phyloP scores from a whole-genome alignment of 2,888 invertebrate genomes.

The Dicranocentrus wangi region DNA sequence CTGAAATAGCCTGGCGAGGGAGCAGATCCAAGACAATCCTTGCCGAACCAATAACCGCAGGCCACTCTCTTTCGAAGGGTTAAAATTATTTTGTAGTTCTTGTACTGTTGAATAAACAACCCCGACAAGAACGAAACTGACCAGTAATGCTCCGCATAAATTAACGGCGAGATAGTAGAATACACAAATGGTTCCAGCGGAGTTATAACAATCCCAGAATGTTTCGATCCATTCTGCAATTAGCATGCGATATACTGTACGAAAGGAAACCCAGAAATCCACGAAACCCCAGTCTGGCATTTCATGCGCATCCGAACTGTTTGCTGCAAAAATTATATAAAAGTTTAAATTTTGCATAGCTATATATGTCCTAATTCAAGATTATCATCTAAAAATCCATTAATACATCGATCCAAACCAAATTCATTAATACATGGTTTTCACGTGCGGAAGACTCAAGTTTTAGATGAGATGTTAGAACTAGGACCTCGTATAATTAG shows the following conservation, averaged over 20 bases:
- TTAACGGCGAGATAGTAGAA: conserved; percentile 54
- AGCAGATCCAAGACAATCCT: conserved; percentile 31
- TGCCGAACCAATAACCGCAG: conserved; percentile 29
- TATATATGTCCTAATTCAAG: not conserved
- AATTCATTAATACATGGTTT: not conserved
- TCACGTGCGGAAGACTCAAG: too few relatives aligned
- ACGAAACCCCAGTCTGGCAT: conserved; percentile 24
- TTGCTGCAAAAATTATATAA: not conserved
- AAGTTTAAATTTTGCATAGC: not conserved
- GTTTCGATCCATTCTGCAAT: conserved; percentile 61
- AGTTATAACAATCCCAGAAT: conserved; percentile 29
- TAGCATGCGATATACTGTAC: conserved; percentile 42
- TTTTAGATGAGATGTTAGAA: too few relatives aligned
- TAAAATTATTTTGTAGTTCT: conserved; percentile 24
- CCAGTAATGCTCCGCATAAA: conserved; percentile 47
- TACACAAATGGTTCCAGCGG: conserved; percentile 20
- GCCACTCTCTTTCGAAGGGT: conserved; percentile 27
- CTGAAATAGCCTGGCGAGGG: conserved; percentile 36
- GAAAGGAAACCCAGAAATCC: conserved; percentile 57
- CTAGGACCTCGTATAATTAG: too few relatives aligned
- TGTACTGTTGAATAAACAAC: conserved; percentile 35
- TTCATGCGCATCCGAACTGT: not conserved
- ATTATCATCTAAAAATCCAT: not conserved
- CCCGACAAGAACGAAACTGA: conserved; percentile 51
- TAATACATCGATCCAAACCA: not conserved